Percentiles rank a stretch among this genome's conserved stretches.
phyloP scores from a whole-genome alignment of 2,113 vertebrate species.

The Seriola dumerili region DNA sequence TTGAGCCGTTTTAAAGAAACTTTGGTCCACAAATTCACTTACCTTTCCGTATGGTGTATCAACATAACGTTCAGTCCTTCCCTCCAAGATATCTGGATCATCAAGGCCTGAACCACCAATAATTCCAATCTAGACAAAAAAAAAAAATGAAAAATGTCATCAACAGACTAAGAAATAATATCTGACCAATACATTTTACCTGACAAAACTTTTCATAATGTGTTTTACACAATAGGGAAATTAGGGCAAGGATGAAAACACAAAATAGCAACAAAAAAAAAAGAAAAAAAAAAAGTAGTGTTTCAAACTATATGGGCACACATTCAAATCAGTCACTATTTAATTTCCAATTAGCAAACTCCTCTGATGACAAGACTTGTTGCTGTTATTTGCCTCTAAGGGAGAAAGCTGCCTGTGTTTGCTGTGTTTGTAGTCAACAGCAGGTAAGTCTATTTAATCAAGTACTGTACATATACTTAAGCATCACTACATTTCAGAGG shows the following conservation, averaged over 20 bases:
- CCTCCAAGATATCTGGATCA: conserved; percentile 96
- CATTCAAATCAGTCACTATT: not conserved
- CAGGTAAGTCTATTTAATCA: not conserved
- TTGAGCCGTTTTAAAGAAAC: no score
- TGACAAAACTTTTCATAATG: not conserved
- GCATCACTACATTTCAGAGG: not conserved
- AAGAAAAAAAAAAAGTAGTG: no score
- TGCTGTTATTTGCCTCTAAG: not conserved
- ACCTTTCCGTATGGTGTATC: conserved; percentile 98
- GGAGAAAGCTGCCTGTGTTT: not conserved
- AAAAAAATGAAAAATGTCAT: not conserved
- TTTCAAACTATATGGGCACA: not conserved
- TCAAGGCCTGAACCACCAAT: conserved; percentile 96
- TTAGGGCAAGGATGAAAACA: not conserved
- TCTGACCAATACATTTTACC: no score
- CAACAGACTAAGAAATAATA: not conserved
- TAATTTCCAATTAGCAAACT: not conserved
- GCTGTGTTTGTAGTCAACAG: not conserved
- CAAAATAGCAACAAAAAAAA: not conserved
- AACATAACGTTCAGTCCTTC: conserved; percentile 93
- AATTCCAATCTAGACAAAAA: conserved; percentile 90
- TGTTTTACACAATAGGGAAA: not conserved
- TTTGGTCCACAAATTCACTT: conserved; percentile 10
- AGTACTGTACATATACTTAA: not conserved
- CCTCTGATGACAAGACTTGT: not conserved